Evolutionary conservation across 2,888 invertebrate species (phyloP).

Genomic region (Diarsia rubi): DNA sequence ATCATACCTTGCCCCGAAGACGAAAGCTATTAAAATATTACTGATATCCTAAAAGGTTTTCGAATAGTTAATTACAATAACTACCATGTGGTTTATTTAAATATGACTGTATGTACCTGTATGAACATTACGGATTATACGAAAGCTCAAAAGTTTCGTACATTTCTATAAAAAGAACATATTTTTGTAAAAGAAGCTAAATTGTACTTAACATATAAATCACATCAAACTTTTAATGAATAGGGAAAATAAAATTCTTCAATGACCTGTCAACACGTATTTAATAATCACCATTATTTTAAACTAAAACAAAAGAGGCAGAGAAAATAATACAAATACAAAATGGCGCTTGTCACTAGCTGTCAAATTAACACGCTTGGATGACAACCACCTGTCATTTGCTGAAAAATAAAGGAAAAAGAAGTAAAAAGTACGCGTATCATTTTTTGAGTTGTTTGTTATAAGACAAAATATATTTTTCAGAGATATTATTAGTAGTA

Average conservation of each 20-base stretch:
- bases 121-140: not conserved
- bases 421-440: slow-evolving; percentile 18
- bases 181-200: not conserved
- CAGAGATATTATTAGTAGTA: not conserved
- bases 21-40: not conserved
- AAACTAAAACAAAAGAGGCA: slow-evolving; percentile 63
- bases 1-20: not conserved
- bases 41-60: not conserved
- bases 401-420: slow-evolving; percentile 40
- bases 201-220: not conserved
- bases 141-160: not conserved
- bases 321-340: slow-evolving; percentile 68
- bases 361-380: slow-evolving; percentile 74
- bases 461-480: not conserved
- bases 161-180: not conserved
- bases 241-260: not conserved
- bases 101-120: not conserved
- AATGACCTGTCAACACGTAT: slow-evolving; percentile 43
- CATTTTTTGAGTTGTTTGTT: not conserved
- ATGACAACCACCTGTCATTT: slow-evolving; percentile 64
- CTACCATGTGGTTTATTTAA: not conserved
- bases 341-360: slow-evolving; percentile 72
- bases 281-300: slow-evolving; percentile 55
- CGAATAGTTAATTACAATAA: not conserved
- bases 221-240: not conserved